A percentile compares a stretch with the other conserved stretches of the same genome.
Evolutionary conservation across 2,888 invertebrate species (phyloP).

Genomic region (Eremobia ochroleuca): DNA sequence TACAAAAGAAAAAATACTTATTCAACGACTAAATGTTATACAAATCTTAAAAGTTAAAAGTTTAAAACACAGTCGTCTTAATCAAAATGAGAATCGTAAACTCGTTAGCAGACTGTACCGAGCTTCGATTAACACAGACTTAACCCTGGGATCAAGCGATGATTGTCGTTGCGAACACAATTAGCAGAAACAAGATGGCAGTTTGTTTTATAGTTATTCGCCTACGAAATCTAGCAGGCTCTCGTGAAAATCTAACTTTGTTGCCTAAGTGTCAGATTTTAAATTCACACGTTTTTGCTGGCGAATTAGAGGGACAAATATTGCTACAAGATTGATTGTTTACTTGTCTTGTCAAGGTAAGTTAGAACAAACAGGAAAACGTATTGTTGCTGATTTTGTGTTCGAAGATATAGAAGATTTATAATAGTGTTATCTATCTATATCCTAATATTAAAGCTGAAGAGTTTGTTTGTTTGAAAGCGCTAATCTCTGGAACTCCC

Average conservation of each 20-base stretch:
- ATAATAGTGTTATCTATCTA: background rate
- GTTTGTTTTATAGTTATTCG: constrained; percentile 43
- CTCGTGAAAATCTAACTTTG: constrained; percentile 53
- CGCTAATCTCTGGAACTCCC: background rate
- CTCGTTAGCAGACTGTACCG: constrained; percentile 56
- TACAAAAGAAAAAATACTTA: background rate
- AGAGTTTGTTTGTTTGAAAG: background rate
- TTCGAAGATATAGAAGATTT: background rate
- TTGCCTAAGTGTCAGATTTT: constrained; percentile 52
- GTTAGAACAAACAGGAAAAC: constrained; percentile 24
- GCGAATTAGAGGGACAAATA: constrained; percentile 40
- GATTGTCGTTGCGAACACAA: constrained; percentile 42
- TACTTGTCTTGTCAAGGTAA: constrained; percentile 49
- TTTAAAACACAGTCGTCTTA: constrained; percentile 63
- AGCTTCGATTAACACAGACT: constrained; percentile 44
- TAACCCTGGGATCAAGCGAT: constrained; percentile 49
- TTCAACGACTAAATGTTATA: background rate
- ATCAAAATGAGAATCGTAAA: constrained; percentile 71
- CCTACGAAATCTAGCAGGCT: constrained; percentile 50
- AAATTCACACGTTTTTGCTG: constrained; percentile 48
- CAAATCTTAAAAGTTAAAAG: background rate
- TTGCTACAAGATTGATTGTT: constrained; percentile 38
- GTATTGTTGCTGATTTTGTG: background rate
- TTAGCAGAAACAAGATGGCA: constrained; percentile 39
- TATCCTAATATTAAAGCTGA: background rate